Evolutionary conservation across 2,113 vertebrate species (phyloP), one percentile per base, ranked within the genome.

Genomic region (Tragelaphus imberbis): DNA sequence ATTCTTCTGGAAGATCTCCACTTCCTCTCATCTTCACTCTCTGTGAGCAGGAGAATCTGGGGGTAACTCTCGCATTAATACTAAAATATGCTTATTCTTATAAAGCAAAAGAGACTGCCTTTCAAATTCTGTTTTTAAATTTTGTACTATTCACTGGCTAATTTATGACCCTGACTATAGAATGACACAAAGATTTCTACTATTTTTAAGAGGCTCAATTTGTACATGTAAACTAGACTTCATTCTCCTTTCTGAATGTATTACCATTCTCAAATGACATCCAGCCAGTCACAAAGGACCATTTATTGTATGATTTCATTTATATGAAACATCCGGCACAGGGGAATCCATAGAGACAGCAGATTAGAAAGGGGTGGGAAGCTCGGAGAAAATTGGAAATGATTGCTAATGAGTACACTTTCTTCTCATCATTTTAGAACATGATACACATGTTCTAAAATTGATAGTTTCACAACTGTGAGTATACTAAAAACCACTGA

Each of bases 191-290:
- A 97, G 44, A 87, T 49, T 58, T 68, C 51, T 89, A 91, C 19
- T 79, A 23, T 44, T 94, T 88, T 91, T 93, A 75, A 96, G 81
- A 61, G n/a, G 40, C 25, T 77, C 10, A 28, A 61, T 68, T 79
- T 85, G 23, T 90, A 90, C 61, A 56, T 59, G 10, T 47, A 75
- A 89, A 95, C 19, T 23, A 63, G 71, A 80, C 33, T 63, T 92
- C 58, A 68, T 23, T 95, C 28, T 90, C 47, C 27, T 97, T 79
- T 80, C 80, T 85, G 71, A 65, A 91, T 68, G 33, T n/a, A 89
- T 40, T 63, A 23, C 11, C 79, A 36, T 91, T 93, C 28, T 84
- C 87, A 82, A 44, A 87, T 89, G 44, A 47, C 21, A 91, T 33
- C 53, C 44, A 89, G 28, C 15, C 8, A n/a, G 75, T 59, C 44